Conservation (phyloP, 2,113 vertebrate genomes). For the Neolamprologus fasciatus region DNA sequence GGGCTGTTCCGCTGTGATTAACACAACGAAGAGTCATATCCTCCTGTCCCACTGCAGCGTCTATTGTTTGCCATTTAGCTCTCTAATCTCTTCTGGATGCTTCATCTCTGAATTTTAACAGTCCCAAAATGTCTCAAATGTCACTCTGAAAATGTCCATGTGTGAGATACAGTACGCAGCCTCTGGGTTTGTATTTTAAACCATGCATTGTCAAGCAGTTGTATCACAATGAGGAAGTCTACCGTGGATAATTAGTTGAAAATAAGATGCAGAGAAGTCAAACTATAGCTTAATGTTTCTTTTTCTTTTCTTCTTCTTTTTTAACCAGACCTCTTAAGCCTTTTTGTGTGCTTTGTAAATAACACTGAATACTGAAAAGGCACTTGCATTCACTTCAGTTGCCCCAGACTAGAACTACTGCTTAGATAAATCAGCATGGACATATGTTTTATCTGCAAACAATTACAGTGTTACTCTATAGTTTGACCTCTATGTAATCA, state of each 20-base stretch:
- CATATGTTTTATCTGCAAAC: not conserved
- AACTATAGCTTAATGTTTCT: not conserved
- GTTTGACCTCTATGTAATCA: not conserved
- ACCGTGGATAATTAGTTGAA: conserved; percentile 55
- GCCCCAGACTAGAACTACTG: not conserved
- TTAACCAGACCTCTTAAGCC: conserved; percentile 6
- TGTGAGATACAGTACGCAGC: not conserved
- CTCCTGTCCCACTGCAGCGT: conserved; percentile 47
- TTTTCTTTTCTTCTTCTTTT: not conserved
- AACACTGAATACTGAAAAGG: conserved; percentile 1
- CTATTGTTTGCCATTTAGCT: conserved; percentile 58
- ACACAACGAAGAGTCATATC: conserved; percentile 62
- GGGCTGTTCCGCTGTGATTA: conserved; percentile 64
- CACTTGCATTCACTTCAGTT: not conserved
- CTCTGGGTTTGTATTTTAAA: conserved; percentile 38
- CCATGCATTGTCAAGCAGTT: conserved; percentile 31
- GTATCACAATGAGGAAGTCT: conserved; percentile 62
- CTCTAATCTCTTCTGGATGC: conserved; percentile 52
- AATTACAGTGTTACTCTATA: not conserved
- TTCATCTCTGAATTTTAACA: conserved; percentile 36
- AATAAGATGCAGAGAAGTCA: conserved; percentile 40
- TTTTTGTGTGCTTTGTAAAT: conserved; percentile 29
- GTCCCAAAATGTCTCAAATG: conserved; percentile 51
- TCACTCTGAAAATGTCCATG: conserved; percentile 26
- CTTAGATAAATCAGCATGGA: not conserved